Percentiles rank a stretch among this genome's conserved stretches.
phyloP scores from a whole-genome alignment of 2,113 vertebrate species.

The Globicephala melas region DNA sequence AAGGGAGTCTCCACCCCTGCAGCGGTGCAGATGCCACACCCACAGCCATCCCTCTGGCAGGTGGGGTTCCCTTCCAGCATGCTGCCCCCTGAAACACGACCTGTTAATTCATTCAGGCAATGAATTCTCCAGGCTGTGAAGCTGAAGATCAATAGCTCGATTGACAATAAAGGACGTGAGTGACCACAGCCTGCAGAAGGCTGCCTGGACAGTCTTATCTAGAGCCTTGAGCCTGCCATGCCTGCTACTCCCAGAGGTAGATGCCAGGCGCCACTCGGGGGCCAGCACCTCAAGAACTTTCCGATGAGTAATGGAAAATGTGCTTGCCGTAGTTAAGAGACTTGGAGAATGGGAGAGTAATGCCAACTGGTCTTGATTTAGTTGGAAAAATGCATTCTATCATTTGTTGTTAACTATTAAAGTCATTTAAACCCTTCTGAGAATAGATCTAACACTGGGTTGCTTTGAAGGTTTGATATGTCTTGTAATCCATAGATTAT shows the following conservation, averaged over 20 bases:
- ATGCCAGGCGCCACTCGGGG: not conserved
- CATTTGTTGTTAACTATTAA: slow-evolving; percentile 81
- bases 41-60: not conserved
- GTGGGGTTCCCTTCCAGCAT: not conserved
- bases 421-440: slow-evolving; percentile 80
- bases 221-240: too few relatives aligned
- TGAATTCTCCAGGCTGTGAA: not conserved
- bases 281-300: not conserved
- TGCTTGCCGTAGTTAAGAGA: slow-evolving; percentile 57
- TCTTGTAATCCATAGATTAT: slow-evolving; percentile 86
- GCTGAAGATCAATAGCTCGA: slow-evolving; percentile 52
- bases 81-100: not conserved
- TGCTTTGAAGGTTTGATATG: slow-evolving; percentile 82
- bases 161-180: not conserved
- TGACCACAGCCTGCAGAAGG: not conserved
- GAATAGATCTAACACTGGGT: slow-evolving; percentile 77
- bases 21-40: fast-evolving
- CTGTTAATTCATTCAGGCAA: not conserved
- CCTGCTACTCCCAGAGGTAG: not conserved
- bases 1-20: not conserved
- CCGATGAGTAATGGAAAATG: slow-evolving; percentile 15
- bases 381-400: slow-evolving; percentile 75
- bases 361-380: slow-evolving; percentile 73
- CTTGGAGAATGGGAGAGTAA: slow-evolving; percentile 69
- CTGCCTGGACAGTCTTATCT: not conserved